A percentile compares a stretch with the other conserved stretches of the same genome.
These are phyloP conservation scores for Lacerta viridis DNA, from an alignment of 2,797 vertebrate genomes.

Conservation along the genomic window DNA sequence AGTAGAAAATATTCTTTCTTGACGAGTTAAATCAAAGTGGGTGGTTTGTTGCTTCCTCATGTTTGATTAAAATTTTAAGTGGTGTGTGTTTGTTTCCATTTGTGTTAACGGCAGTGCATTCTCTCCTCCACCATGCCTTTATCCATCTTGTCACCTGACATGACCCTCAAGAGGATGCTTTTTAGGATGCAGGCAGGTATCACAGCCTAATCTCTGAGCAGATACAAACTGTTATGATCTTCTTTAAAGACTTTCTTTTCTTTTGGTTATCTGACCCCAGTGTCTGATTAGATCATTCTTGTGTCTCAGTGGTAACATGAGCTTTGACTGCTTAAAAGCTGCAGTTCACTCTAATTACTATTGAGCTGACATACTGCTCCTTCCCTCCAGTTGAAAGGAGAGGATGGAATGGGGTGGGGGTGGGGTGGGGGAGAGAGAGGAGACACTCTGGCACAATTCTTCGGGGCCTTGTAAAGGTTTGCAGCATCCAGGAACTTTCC, in stretches of 20 bases:
- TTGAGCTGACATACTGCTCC: conserved; percentile 46
- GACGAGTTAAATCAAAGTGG: conserved; percentile 13
- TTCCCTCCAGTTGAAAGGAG: conserved; percentile 25
- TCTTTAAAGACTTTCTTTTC: conserved; percentile 25
- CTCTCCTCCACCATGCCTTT: background rate
- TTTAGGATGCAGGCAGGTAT: conserved; percentile 16
- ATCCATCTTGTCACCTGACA: background rate
- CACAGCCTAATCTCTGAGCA: background rate
- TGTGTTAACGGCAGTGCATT: conserved; percentile 1
- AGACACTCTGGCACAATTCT: conserved; percentile 53
- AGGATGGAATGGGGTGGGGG: background rate
- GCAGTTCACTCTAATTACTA: conserved; percentile 62
- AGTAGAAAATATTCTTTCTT: background rate
- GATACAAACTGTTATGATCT: accelerated
- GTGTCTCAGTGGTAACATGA: conserved; percentile 38
- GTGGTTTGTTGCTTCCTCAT: background rate
- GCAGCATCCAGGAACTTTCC: conserved; percentile 26
- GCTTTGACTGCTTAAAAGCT: conserved; percentile 62
- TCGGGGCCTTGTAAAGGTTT: conserved; percentile 21
- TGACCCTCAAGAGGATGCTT: background rate
- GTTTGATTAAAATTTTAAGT: conserved; percentile 26
- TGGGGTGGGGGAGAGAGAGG: background rate
- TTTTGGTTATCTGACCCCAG: conserved; percentile 44
- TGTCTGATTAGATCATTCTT: conserved; percentile 57
- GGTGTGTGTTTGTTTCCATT: background rate